These are phyloP conservation scores for Notiomystis cincta DNA, from an alignment of 2,113 vertebrate genomes.

Conservation along the genomic window DNA sequence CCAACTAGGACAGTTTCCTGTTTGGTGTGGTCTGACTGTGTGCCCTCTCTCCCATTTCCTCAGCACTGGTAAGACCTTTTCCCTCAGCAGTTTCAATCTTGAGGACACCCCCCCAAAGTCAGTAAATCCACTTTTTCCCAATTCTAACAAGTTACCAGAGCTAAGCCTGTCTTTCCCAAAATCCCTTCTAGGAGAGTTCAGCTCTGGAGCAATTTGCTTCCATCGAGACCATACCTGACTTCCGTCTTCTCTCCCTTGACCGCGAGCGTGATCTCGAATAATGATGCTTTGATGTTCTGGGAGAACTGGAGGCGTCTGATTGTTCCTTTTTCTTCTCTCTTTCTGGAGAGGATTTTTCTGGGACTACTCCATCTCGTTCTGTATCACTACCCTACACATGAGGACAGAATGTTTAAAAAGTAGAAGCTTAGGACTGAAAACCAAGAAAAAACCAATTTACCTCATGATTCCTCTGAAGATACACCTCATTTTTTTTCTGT, in stretches of 20 bases:
- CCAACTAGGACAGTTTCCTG: background rate
- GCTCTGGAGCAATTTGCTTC: background rate
- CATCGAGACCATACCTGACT: conserved; percentile 73
- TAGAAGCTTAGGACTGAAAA: background rate
- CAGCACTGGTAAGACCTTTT: background rate
- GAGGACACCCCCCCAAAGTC: background rate
- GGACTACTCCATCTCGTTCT: conserved; percentile 76
- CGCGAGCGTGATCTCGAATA: conserved; percentile 91
- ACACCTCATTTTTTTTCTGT: background rate
- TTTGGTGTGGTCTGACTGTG: fast-evolving
- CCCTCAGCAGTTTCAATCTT: background rate
- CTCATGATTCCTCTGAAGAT: background rate
- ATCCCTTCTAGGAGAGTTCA: background rate
- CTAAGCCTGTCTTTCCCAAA: background rate
- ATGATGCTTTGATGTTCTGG: conserved; percentile 88
- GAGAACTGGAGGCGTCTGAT: conserved; percentile 86
- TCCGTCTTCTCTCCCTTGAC: conserved; percentile 84
- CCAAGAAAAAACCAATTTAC: background rate
- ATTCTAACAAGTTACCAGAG: background rate
- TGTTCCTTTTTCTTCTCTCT: conserved; percentile 82
- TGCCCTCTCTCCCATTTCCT: fast-evolving
- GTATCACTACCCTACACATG: conserved; percentile 82
- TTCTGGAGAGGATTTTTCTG: conserved; percentile 79
- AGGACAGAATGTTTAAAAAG: background rate
- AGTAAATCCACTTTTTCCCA: fast-evolving